phyloP scores from a whole-genome alignment of 2,797 vertebrate genomes.

The Karalla daura region DNA sequence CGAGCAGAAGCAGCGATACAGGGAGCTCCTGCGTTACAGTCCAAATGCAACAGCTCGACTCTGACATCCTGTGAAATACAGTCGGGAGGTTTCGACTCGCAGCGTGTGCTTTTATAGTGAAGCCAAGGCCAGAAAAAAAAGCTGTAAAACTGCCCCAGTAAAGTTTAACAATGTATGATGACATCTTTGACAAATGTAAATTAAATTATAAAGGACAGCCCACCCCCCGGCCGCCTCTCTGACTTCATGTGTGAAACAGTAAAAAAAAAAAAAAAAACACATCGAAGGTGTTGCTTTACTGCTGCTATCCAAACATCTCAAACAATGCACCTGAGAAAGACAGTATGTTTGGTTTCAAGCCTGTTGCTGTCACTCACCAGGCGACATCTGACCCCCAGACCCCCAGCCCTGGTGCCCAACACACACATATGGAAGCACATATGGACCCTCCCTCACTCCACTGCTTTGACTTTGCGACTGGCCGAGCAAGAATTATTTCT shows the following conservation, averaged over 20 bases:
- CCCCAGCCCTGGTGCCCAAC: slow-evolving; percentile 36
- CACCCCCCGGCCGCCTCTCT: slow-evolving; percentile 21
- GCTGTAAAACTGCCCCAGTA: slow-evolving; percentile 62
- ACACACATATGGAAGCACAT: slow-evolving; percentile 26
- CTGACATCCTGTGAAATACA: slow-evolving; percentile 63
- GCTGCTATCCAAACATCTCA: slow-evolving; percentile 39
- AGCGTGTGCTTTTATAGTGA: slow-evolving; percentile 53
- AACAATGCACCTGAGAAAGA: slow-evolving; percentile 48
- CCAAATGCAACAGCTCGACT: slow-evolving; percentile 61
- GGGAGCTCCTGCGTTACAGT: slow-evolving; percentile 52
- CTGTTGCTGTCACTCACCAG: slow-evolving; percentile 78
- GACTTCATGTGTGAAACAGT: slow-evolving; percentile 44
- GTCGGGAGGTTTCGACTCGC: slow-evolving; percentile 38
- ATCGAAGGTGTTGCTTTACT: slow-evolving; percentile 48
- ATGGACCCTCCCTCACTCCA: slow-evolving; percentile 39
- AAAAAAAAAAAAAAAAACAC: slow-evolving; percentile 53
- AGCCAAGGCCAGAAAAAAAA: slow-evolving; percentile 29
- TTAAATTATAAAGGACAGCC: slow-evolving; percentile 45
- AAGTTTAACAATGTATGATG: slow-evolving; percentile 66
- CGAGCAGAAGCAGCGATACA: slow-evolving; percentile 50
- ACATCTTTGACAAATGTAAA: slow-evolving; percentile 70
- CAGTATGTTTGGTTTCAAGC: slow-evolving; percentile 54
- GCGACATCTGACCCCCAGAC: slow-evolving; percentile 65
- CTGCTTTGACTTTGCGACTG: slow-evolving; percentile 51
- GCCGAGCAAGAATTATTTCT: slow-evolving; percentile 57